These are phyloP conservation scores for Plutella xylostella DNA, from an alignment of 2,888 invertebrate genomes.

Conservation along the genomic window DNA sequence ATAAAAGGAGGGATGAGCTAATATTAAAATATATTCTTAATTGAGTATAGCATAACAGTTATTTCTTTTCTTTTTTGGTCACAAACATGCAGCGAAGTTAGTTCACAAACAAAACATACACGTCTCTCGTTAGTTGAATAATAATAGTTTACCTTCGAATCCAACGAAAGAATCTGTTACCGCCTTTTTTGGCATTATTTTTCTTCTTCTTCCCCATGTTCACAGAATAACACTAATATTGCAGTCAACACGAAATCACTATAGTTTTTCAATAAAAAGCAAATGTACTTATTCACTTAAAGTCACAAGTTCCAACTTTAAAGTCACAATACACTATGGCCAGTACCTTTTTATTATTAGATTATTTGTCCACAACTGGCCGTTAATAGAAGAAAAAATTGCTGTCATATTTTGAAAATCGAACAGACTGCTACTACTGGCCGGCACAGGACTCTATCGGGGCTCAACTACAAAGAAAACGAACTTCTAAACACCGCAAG, in stretches of 20 bases:
- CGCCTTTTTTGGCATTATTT: conserved; percentile 45
- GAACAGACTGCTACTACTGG: conserved; percentile 39
- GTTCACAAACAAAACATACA: background rate
- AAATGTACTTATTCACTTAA: too few relatives aligned
- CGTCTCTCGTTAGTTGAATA: background rate
- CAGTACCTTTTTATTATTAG: conserved; percentile 23
- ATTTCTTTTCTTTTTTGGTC: too few relatives aligned
- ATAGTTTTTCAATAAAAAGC: too few relatives aligned
- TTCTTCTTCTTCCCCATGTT: conserved; percentile 65
- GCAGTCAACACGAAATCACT: too few relatives aligned
- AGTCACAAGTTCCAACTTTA: conserved; percentile 21
- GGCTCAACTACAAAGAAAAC: conserved; percentile 31
- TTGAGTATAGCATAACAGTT: too few relatives aligned
- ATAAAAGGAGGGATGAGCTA: too few relatives aligned
- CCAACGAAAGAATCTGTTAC: conserved; percentile 61
- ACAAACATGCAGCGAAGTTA: too few relatives aligned
- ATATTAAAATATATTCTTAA: too few relatives aligned
- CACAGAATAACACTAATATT: conserved; percentile 22
- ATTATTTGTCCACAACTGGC: conserved; percentile 23
- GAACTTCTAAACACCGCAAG: too few relatives aligned
- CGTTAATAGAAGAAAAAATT: too few relatives aligned
- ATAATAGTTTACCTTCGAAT: conserved; percentile 60
- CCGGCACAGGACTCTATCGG: conserved; percentile 47
- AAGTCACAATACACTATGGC: conserved; percentile 23
- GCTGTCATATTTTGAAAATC: too few relatives aligned